Conservation (phyloP, 2,888 invertebrate species). For the Meiosimyza decipiens region DNA sequence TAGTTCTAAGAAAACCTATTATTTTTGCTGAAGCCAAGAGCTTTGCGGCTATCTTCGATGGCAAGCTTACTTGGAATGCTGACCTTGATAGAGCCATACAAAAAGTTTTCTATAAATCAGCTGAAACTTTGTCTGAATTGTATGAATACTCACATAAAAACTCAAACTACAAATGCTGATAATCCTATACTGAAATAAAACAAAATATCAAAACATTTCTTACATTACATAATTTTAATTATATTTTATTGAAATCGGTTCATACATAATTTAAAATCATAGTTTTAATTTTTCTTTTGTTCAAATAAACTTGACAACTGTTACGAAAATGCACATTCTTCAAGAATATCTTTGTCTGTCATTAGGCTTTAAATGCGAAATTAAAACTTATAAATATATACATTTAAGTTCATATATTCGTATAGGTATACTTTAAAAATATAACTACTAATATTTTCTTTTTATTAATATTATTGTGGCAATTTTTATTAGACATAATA, state of each 20-base stretch:
- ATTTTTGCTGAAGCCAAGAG: no score
- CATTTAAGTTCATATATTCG: conserved; percentile 44
- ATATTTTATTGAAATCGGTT: conserved; percentile 11
- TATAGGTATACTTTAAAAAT: conserved; percentile 56
- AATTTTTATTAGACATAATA: conserved; percentile 21
- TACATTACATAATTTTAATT: background rate
- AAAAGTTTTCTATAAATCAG: no score
- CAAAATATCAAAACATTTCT: background rate
- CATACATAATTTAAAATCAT: conserved; percentile 26
- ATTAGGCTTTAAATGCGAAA: conserved; percentile 36
- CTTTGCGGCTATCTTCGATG: no score
- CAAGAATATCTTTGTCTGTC: conserved; percentile 37
- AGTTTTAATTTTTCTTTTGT: conserved; percentile 12
- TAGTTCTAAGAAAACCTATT: no score
- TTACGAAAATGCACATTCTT: conserved; percentile 38
- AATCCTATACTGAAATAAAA: no score
- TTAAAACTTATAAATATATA: conserved; percentile 46
- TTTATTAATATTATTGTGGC: conserved; percentile 31
- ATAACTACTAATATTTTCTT: conserved; percentile 31
- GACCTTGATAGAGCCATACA: no score
- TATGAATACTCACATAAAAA: no score
- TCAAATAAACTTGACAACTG: conserved; percentile 36
- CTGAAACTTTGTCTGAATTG: no score
- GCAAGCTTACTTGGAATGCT: no score
- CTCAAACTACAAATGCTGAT: no score